These are phyloP conservation scores for Anarhynchus alexandrinus DNA, from an alignment of 2,113 vertebrate genomes.

Conservation along the genomic window DNA sequence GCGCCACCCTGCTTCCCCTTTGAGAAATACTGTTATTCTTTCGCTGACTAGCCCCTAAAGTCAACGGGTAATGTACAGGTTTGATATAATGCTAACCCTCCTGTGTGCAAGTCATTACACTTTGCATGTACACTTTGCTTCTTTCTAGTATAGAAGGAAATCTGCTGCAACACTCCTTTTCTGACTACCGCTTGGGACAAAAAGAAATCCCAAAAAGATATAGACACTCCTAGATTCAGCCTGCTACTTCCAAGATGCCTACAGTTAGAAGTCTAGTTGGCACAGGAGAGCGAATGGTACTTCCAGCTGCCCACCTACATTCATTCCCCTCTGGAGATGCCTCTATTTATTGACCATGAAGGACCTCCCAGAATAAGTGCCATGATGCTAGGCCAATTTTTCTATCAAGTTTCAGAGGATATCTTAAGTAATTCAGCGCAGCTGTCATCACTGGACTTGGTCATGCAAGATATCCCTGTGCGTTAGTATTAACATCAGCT, in stretches of 20 bases:
- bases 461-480: neutral
- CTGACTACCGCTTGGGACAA: neutral
- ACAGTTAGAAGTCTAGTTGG: neutral
- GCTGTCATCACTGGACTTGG: neutral
- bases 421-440: neutral
- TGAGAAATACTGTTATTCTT: neutral
- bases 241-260: neutral
- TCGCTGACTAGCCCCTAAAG: neutral
- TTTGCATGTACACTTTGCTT: accelerated
- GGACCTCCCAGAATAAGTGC: neutral
- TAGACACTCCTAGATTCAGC: neutral
- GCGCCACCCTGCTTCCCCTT: neutral
- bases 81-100: neutral
- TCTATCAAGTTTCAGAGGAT: neutral
- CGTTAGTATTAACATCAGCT: neutral
- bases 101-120: neutral
- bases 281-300: neutral
- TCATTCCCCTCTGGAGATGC: neutral
- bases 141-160: neutral
- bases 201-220: neutral
- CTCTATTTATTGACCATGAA: neutral
- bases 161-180: neutral
- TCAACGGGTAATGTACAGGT: neutral
- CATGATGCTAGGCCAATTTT: neutral
- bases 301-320: neutral